A percentile compares a stretch with the other conserved stretches of the same genome.
These are phyloP conservation scores for Neoniphon sammara DNA, from an alignment of 2,797 vertebrate species.

Conservation along the genomic window DNA sequence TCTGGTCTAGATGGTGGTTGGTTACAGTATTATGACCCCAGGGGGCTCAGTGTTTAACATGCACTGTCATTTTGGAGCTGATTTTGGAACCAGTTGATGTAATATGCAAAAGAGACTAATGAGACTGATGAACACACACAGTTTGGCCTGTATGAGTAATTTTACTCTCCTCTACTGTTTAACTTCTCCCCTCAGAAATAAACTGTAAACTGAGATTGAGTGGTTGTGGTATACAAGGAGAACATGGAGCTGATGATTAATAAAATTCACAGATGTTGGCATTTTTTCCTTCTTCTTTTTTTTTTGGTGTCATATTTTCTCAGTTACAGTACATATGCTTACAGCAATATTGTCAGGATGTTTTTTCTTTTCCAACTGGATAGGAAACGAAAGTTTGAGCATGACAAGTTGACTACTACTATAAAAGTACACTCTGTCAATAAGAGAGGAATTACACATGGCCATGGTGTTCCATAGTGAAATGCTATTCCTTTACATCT, in stretches of 20 bases:
- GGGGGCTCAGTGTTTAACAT: slow-evolving; percentile 76
- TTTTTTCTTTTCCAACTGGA: too few species aligned
- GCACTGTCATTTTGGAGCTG: slow-evolving; percentile 65
- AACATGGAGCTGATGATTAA: slow-evolving; percentile 82
- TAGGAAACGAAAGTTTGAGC: not conserved
- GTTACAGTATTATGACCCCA: slow-evolving; percentile 70
- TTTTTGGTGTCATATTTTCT: slow-evolving; percentile 45
- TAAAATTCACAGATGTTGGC: slow-evolving; percentile 87
- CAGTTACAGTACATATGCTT: not conserved
- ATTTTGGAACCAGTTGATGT: slow-evolving; percentile 76
- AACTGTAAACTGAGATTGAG: slow-evolving; percentile 76
- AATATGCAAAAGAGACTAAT: slow-evolving; percentile 76
- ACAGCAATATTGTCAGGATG: too few species aligned
- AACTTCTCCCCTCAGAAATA: slow-evolving; percentile 77
- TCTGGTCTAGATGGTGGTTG: slow-evolving; percentile 56
- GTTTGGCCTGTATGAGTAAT: slow-evolving; percentile 73
- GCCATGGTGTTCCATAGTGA: not conserved
- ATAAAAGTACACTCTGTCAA: not conserved
- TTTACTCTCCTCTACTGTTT: slow-evolving; percentile 74
- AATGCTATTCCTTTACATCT: slow-evolving; percentile 1
- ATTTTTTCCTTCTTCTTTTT: slow-evolving; percentile 58
- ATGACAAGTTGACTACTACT: not conserved
- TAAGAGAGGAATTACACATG: not conserved
- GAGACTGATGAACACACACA: slow-evolving; percentile 59
- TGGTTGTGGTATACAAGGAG: slow-evolving; percentile 78